phyloP scores from a whole-genome alignment of 1,140 invertebrate species.

The Drosophila sechellia region DNA sequence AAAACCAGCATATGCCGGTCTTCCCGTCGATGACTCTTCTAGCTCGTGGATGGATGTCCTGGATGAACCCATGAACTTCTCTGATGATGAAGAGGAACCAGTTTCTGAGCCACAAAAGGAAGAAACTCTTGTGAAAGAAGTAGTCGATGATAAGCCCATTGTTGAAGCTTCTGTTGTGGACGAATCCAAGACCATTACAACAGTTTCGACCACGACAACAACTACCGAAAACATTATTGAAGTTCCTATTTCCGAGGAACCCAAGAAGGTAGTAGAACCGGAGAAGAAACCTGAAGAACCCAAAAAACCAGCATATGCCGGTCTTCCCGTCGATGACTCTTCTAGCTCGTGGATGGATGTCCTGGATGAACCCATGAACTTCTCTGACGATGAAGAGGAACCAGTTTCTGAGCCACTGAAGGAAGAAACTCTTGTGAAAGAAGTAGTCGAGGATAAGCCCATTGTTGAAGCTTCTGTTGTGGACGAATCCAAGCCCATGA shows the following conservation, averaged over 20 bases:
- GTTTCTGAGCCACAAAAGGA: constrained; percentile 11
- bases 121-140: neutral
- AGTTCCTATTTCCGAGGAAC: constrained; percentile 3
- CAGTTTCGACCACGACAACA: constrained; percentile 16
- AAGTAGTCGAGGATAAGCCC: neutral
- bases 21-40: constrained; percentile 85
- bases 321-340: constrained; percentile 80
- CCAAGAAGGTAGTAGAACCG: neutral
- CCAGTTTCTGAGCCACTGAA: constrained; percentile 7
- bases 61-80: neutral
- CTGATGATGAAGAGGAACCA: constrained; percentile 27
- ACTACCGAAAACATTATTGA: constrained; percentile 18
- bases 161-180: constrained; percentile 8
- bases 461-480: constrained; percentile 2
- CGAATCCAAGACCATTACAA: constrained; percentile 3
- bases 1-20: constrained; percentile 82
- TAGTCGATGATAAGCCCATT: neutral
- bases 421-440: neutral
- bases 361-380: constrained; percentile 85
- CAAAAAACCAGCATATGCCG: constrained; percentile 73
- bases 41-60: constrained; percentile 85
- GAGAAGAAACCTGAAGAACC: constrained; percentile 25
- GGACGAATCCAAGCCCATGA: neutral
- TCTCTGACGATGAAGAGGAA: constrained; percentile 81
- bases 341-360: constrained; percentile 85